Base-by-base conservation (phyloP, 2,888 invertebrate genomes). In the Gortyna flavago region DNA sequence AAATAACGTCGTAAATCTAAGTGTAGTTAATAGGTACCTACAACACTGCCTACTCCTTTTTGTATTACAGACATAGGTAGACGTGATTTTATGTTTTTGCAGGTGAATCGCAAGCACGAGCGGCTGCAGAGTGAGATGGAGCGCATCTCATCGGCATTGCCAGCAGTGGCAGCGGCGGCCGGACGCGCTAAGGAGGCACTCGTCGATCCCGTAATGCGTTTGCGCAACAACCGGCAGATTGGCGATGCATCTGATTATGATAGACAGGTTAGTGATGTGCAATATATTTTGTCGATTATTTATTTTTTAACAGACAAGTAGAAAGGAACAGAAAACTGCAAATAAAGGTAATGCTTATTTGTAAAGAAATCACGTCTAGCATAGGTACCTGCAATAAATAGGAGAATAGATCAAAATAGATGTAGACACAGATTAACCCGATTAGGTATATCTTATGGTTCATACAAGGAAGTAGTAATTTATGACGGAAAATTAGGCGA, bases 61-160 rank as follows among this genome's bases (percentile, higher is more conserved):
- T 57, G 7, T n/a, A 54, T 69, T 35, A 35, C 21, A 66, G 21
- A 7, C 35, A 35, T 21, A 38, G n/a, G n/a, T n/a, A n/a, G 21
- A 18, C 11, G 8, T 70, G 29, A 72, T 75, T 7, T 35, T 62
- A 54, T 57, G 8, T 61, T 57, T 66, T 70, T 88, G 16, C 77
- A 93, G 94, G 93, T 96, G 73, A 96, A 94, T 73, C 93, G 92
- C 65, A 96, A 96, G 83, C 96, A 96, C 75, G 95, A 95, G 83
- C 91, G 90, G 5, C 88, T 96, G 38, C 94, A 95, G 79, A 88
- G 72, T 25, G 96, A 96, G 84, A 93, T 96, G 90, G 93, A 95
- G 84, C 93, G 94, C 8, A 91, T 96, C 76, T 92, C 96, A 2
- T 87, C 93, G 1, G 92, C 90, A 21, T 80, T 95, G 74, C 96